Evolutionary conservation across 1,140 invertebrate species (phyloP), one percentile per base, ranked within the genome.

Genomic region (Drosophila triauraria): DNA sequence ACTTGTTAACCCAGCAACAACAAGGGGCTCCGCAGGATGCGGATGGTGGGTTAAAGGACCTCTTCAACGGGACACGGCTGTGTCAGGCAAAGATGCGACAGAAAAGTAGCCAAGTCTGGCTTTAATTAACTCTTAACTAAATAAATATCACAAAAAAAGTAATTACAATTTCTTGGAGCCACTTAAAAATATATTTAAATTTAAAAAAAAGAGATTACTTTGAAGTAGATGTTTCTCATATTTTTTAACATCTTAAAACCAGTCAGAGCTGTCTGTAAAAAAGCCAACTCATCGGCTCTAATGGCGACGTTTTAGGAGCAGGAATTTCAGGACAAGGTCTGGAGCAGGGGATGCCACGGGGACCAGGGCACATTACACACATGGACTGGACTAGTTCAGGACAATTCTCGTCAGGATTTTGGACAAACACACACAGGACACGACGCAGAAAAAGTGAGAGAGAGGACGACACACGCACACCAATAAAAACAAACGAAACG

Each of bases 401-500:
- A 83, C 84, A 75, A 82, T 80, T 87, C 65, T 80, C 75, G 78
- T 81, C 74, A 75, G 80, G 54, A 62, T 60, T 78, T 75, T 32
- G 56, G 8, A 75, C 53, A 59, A 44, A 62, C 53, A 47, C 27
- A 43, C 46, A 40, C 27, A 46, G 43, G 43, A 23, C 46, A 30
- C 9, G 46, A 64, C 20, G 4, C 42, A 53, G 12, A 17, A 25
- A 4, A 15, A 25, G 23, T 15, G 4, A 17, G n/a, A 57, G 43
- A 30, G 30, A 20, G 23, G 0, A 23, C 60, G 56, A 62, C 65
- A 87, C 63, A 87, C 83, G 83, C 83, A 87, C 78, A 80, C 83
- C 84, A 87, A 87, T 87, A 87, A 87, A 88, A 88, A 84, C 77
- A 78, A 90, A 88, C 85, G 85, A 88, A 87, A 88, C 85, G 84